These are phyloP conservation scores for Iphiclides podalirius DNA, from an alignment of 2,888 invertebrate genomes.

Conservation along the genomic window DNA sequence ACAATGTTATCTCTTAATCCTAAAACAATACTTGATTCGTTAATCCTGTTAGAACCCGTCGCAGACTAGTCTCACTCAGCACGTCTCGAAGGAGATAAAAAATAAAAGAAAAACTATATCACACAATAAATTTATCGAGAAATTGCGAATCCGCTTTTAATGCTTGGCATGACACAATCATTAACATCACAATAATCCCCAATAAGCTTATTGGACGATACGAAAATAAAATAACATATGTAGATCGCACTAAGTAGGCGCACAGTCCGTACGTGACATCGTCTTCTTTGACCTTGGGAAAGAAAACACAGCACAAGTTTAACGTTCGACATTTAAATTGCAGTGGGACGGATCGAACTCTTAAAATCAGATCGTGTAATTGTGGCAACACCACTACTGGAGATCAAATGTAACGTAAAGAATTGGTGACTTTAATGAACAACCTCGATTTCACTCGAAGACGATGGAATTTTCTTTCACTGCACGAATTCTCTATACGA, in stretches of 20 bases:
- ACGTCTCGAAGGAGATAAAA: slow-evolving; percentile 26
- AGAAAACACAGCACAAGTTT: slow-evolving; percentile 62
- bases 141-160: not conserved
- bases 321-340: slow-evolving; percentile 36
- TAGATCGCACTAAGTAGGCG: slow-evolving; percentile 28
- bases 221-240: slow-evolving; percentile 35
- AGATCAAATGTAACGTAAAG: not conserved
- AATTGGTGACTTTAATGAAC: not conserved
- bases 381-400: slow-evolving; percentile 39
- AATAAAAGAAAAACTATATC: slow-evolving; percentile 25
- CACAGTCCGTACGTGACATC: slow-evolving; percentile 29
- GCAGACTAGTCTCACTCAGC: slow-evolving; percentile 22
- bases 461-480: not conserved
- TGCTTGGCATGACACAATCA: slow-evolving; percentile 1
- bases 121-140: slow-evolving; percentile 30
- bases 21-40: slow-evolving; percentile 38
- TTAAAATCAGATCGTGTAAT: slow-evolving; percentile 28
- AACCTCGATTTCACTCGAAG: not conserved
- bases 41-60: slow-evolving; percentile 30
- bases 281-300: slow-evolving; percentile 57
- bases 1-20: slow-evolving; percentile 28
- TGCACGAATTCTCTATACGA: too few species aligned
- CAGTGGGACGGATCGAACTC: slow-evolving; percentile 25
- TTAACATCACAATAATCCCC: slow-evolving; percentile 7
- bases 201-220: slow-evolving; percentile 33